Conservation (phyloP, 30 jellyfish, hydroid and myxozoan genomes). For the Chrysaora quinquecirrha region DNA sequence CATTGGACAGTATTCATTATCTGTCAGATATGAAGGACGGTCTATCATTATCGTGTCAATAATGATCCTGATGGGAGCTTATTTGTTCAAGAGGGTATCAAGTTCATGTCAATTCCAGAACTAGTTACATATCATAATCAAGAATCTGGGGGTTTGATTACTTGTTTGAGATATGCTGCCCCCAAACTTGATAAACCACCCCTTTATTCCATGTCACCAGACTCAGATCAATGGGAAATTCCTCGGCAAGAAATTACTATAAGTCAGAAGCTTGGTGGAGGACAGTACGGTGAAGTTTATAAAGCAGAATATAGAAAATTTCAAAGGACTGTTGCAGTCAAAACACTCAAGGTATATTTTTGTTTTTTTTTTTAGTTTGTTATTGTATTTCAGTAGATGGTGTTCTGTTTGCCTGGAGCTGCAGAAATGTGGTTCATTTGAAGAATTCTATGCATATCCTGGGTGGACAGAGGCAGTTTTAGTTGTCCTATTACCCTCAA, state of each 20-base stretch:
- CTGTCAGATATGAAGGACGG: constrained; percentile 95
- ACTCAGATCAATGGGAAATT: constrained; percentile 94
- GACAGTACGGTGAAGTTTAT: constrained; percentile 97
- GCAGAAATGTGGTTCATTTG: no score
- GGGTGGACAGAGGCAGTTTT: no score
- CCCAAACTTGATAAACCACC: constrained; percentile 93
- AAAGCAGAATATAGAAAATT: constrained; percentile 88
- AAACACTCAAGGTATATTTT: constrained; percentile 80
- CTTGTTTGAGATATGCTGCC: constrained; percentile 90
- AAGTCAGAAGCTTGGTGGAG: constrained; percentile 96
- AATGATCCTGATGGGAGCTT: constrained; percentile 78
- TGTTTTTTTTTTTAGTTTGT: no score
- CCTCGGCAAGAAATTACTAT: constrained; percentile 91
- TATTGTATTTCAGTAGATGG: no score
- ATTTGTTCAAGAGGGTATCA: constrained; percentile 89
- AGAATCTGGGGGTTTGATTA: constrained; percentile 94
- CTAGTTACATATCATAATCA: constrained; percentile 79
- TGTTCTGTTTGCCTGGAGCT: no score
- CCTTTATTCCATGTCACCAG: constrained; percentile 84
- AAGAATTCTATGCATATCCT: no score
- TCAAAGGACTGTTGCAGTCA: constrained; percentile 95
- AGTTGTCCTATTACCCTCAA: no score
- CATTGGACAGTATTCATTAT: constrained; percentile 93
- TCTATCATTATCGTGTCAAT: constrained; percentile 91
- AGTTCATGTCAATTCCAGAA: constrained; percentile 82